Conservation (phyloP, 2,113 vertebrate species). For the Cettia cetti region DNA sequence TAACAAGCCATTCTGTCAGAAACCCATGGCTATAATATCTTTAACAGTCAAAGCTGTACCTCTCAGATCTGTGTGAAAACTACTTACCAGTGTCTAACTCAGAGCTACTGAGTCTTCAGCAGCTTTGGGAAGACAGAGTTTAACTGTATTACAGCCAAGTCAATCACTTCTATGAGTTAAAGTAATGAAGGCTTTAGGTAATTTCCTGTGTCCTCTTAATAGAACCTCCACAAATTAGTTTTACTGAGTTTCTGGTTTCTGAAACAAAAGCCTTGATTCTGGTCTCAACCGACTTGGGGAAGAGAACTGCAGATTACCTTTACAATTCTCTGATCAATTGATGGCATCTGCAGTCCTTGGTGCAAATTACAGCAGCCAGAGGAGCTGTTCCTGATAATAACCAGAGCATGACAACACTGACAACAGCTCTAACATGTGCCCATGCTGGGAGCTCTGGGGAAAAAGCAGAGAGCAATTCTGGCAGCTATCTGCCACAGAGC, state of each 20-base stretch:
- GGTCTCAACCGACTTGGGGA: background rate
- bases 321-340: background rate
- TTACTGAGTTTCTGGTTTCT: constrained; percentile 23
- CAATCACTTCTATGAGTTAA: background rate
- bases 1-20: background rate
- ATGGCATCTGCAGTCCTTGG: background rate
- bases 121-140: background rate
- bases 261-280: constrained; percentile 16
- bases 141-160: background rate
- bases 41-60: background rate
- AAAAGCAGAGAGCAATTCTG: background rate
- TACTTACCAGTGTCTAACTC: background rate
- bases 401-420: constrained; percentile 7
- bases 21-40: background rate
- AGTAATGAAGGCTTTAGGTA: background rate
- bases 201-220: constrained; percentile 6
- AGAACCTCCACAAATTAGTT: background rate
- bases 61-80: background rate
- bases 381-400: constrained; percentile 18
- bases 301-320: background rate
- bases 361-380: constrained; percentile 17
- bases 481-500: background rate
- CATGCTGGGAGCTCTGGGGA: background rate
- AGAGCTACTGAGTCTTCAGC: background rate
- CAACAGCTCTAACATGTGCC: background rate